Evolutionary conservation across 2,797 vertebrate genomes (phyloP).

Genomic region (Phrynocephalus vlangalii): DNA sequence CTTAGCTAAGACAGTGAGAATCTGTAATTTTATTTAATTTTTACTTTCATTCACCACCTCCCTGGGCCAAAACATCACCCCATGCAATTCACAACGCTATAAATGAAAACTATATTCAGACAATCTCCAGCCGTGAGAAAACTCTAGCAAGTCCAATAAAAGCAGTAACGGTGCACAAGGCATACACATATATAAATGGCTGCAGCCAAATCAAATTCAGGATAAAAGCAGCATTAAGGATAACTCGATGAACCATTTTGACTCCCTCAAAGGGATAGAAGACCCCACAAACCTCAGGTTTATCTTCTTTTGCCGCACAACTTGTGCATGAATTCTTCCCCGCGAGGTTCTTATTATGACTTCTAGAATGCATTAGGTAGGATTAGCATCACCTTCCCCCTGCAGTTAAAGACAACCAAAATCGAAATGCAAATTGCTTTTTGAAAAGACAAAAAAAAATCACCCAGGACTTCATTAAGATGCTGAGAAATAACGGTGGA

Average conservation of each 20-base stretch:
- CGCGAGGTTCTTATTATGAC: neutral
- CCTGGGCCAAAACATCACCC: neutral
- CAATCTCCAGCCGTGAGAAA: neutral
- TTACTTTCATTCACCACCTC: neutral
- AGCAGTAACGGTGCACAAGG: neutral
- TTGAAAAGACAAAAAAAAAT: neutral
- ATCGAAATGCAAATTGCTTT: constrained; percentile 39
- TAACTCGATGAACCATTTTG: neutral
- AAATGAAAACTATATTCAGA: neutral
- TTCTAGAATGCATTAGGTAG: constrained; percentile 11
- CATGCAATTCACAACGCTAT: neutral
- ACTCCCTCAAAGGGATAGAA: neutral
- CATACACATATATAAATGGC: neutral
- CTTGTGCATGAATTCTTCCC: constrained; percentile 4
- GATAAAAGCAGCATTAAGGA: neutral
- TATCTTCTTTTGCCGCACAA: neutral
- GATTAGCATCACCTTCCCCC: constrained; percentile 16
- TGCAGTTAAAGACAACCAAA: neutral
- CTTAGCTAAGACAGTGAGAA: too few species aligned
- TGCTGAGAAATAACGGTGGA: constrained; percentile 10
- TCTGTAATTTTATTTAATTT: neutral
- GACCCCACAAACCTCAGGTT: constrained; percentile 13
- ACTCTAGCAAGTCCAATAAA: neutral
- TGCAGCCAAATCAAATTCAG: neutral
- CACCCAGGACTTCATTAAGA: neutral